Conservation (phyloP, 2,888 invertebrate species). For the Notodonta dromedarius region DNA sequence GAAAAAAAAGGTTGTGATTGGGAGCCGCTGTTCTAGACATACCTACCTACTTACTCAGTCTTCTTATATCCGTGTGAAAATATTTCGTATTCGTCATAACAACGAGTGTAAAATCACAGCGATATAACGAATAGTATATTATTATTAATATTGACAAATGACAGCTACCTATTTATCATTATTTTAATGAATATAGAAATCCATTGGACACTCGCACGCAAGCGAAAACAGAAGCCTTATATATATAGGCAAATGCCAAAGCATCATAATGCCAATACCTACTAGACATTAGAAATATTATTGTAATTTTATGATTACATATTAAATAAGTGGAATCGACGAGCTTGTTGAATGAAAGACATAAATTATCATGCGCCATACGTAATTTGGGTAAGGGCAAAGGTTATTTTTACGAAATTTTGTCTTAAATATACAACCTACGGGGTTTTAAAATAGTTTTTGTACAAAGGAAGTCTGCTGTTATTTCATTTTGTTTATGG, state of each 20-base stretch:
- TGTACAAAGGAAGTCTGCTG: background rate
- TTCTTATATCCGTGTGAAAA: background rate
- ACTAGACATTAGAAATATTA: background rate
- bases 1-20: too few relatives aligned
- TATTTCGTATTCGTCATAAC: background rate
- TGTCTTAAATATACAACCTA: background rate
- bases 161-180: background rate
- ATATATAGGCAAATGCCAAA: background rate
- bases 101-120: background rate
- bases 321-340: background rate
- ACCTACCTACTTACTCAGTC: background rate
- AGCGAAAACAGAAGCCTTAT: background rate
- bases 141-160: background rate
- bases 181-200: constrained; percentile 1
- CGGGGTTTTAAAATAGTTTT: background rate
- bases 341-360: background rate
- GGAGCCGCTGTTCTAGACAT: too few relatives aligned
- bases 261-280: background rate
- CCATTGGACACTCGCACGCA: background rate
- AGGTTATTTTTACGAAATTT: background rate
- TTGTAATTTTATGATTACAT: constrained; percentile 1
- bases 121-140: background rate
- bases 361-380: background rate
- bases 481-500: too few relatives aligned
- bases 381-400: background rate